Evolutionary conservation across 2,888 invertebrate species (phyloP), one percentile per base, ranked within the genome.

Genomic region (Acronicta alni): DNA sequence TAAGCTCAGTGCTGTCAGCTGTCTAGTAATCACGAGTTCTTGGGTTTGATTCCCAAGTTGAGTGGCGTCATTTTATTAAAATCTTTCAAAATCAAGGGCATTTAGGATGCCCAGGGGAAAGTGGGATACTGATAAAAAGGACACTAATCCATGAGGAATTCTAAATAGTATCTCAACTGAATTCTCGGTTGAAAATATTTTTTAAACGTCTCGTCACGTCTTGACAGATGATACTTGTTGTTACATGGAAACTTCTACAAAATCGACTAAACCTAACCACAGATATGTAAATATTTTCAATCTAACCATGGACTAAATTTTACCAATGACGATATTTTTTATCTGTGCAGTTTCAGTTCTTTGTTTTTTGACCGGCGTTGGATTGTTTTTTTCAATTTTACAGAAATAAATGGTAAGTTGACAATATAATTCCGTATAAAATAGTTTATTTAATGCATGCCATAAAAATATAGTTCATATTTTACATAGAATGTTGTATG

Each of bases 301-400:
- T n/a, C 16, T 17, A 14, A 16, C 17, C 6, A 16, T 32, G 6
- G n/a, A 26, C 20, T n/a, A 20, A 18, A 17, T 17, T 12, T 3
- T 7, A 17, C 8, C 16, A 12, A 9, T 5, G 9, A 35, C 44
- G 53, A 37, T 46, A 48, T 39, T 42, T 46, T 63, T 63, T 53
- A 51, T 47, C 61, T 74, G 60, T 58, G 39, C 32, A 37, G 46
- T 67, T 68, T 72, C 61, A 65, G 66, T 72, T 44, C 65, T 61
- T 72, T 72, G 72, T 72, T 62, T 68, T 77, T 76, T 74, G 64
- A 56, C 73, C 82, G 82, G 79, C 57, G 55, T 59, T 73, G 51
- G 65, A 61, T 77, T 77, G 75, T 74, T 77, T 81, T 72, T 30
- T 48, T 63, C 54, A 44, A 49, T 61, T 68, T 72, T 60, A 57